Evolutionary conservation across 2,888 invertebrate genomes (phyloP), one percentile per base, ranked within the genome.

Genomic region (Nymphalis c-album): DNA sequence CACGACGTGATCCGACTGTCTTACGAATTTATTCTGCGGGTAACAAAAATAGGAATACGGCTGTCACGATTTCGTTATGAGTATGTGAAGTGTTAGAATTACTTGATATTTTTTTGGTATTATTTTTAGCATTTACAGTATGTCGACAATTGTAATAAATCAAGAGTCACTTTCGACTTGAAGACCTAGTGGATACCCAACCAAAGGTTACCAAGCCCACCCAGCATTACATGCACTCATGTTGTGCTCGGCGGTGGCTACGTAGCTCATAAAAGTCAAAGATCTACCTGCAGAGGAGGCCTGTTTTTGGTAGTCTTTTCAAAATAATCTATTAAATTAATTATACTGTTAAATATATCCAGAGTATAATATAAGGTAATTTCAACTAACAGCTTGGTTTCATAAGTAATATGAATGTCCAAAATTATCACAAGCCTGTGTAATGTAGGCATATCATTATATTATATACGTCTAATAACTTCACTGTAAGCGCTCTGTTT

Each of bases 61-160:
- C 50, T 66, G 66, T 58, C 58, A 61, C 66, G 66, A 68, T 66
- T 69, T 68, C 65, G 62, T 81, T 80, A 80, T 60, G 47, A 47
- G 20, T 46, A 26, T 22, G 76, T 71, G 69, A 71, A 70, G 78
- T 75, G 80, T 80, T 83, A 84, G 84, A 76, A 73, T 74, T 77
- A 50, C 10, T 40, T 50, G 50, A 20, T 8, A 20, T 18, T 50
- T 50, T 18, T 22, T 10, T n/a, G 48, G 18, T 50, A 8, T 50
- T 18, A 18, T 50, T 47, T 47, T 45, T 45, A 31, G 26, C 26
- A 26, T 26, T 26, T 26, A 26, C 26, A 26, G 26, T 4, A 31
- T 6, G 26, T 31, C 10, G 40, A 13, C 40, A 40, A 40, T 13
- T 13, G 13, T 4, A 40, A 13, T 13, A 13, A 13, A 40, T 40